These are phyloP conservation scores for Chionoecetes opilio DNA, from an alignment of 1,140 invertebrate species.

Conservation along the genomic window DNA sequence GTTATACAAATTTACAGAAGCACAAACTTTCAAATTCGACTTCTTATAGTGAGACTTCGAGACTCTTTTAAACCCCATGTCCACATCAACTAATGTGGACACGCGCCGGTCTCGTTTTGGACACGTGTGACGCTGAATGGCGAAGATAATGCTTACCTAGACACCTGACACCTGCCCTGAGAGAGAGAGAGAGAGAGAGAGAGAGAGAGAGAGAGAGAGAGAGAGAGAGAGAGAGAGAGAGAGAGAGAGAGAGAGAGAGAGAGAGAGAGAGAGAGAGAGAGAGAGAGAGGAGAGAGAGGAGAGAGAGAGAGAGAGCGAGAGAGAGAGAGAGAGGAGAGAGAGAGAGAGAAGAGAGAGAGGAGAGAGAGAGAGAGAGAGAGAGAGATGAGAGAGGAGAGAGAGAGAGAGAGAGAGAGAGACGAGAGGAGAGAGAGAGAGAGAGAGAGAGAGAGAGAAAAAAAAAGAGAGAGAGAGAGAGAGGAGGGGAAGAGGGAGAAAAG, in stretches of 20 bases:
- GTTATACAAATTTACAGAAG: too few relatives aligned
- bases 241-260: constrained; percentile 71
- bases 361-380: constrained; percentile 22
- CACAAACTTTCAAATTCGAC: too few relatives aligned
- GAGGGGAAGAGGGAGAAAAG: constrained; percentile 13
- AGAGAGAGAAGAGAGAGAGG: neutral
- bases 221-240: too few relatives aligned
- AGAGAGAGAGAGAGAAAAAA: constrained; percentile 38
- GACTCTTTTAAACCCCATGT: too few relatives aligned
- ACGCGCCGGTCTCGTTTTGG: constrained; percentile 31
- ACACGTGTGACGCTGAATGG: constrained; percentile 70
- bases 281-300: too few relatives aligned
- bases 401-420: constrained; percentile 57
- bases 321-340: constrained; percentile 50
- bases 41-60: too few relatives aligned
- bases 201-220: too few relatives aligned
- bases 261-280: constrained; percentile 82
- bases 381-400: constrained; percentile 57
- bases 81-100: neutral
- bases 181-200: constrained; percentile 57
- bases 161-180: constrained; percentile 43
- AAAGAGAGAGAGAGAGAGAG: neutral
- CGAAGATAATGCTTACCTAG: constrained; percentile 63
- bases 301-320: too few relatives aligned
- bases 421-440: constrained; percentile 58